These are phyloP conservation scores for Thymallus thymallus DNA, from an alignment of 2,113 vertebrate species.

Conservation along the genomic window DNA sequence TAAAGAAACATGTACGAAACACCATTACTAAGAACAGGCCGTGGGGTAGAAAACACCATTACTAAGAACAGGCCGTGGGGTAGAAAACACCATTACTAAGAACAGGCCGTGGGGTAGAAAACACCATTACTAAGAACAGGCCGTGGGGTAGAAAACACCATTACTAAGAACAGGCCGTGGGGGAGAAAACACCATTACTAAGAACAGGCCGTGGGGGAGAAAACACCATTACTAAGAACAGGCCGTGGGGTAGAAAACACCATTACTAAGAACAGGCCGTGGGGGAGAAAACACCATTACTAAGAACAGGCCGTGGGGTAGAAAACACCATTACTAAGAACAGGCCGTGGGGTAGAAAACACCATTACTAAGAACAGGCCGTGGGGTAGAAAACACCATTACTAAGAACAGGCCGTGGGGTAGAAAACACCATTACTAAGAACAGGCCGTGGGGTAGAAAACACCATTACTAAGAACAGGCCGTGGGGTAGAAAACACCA, in stretches of 20 bases:
- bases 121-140: constrained; percentile 24
- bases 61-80: constrained; percentile 30
- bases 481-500: constrained; percentile 21
- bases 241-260: constrained; percentile 34
- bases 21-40: constrained; percentile 33
- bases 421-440: constrained; percentile 25
- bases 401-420: constrained; percentile 30
- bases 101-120: constrained; percentile 23
- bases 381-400: constrained; percentile 25
- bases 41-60: constrained; percentile 25
- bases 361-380: constrained; percentile 32
- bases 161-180: constrained; percentile 27
- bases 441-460: constrained; percentile 23
- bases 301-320: constrained; percentile 29
- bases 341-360: constrained; percentile 29
- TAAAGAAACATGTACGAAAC: neutral
- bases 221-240: constrained; percentile 27
- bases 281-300: constrained; percentile 31
- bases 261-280: constrained; percentile 32
- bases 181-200: constrained; percentile 24
- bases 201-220: constrained; percentile 26
- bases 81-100: constrained; percentile 19
- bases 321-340: constrained; percentile 32
- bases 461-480: constrained; percentile 24
- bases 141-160: constrained; percentile 21